Conservation (phyloP, 2,113 vertebrate species). For the Anguilla rostrata region DNA sequence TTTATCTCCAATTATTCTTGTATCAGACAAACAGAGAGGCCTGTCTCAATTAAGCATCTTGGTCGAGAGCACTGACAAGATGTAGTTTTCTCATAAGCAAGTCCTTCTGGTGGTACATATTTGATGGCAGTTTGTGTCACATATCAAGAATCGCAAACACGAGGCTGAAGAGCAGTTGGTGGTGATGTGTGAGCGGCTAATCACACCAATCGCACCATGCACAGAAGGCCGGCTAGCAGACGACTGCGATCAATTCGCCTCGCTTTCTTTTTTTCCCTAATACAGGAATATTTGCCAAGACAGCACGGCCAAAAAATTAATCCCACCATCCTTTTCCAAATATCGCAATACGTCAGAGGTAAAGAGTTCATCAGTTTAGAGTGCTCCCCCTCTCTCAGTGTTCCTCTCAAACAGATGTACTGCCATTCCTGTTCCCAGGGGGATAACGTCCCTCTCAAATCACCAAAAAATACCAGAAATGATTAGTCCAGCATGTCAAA, state of each 20-base stretch:
- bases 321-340: not conserved
- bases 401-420: not conserved
- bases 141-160: no score
- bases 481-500: no score
- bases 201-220: not conserved
- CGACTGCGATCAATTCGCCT: not conserved
- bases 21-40: no score
- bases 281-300: not conserved
- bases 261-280: not conserved
- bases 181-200: not conserved
- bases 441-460: not conserved
- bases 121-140: no score
- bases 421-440: not conserved
- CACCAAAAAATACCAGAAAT: not conserved
- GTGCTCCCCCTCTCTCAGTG: not conserved
- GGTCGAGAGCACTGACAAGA: no score
- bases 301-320: not conserved
- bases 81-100: no score
- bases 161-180: no score
- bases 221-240: not conserved
- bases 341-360: not conserved
- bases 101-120: no score
- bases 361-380: not conserved
- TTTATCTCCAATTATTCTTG: no score
- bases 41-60: no score